These are phyloP conservation scores for Syritta pipiens DNA, from an alignment of 2,888 invertebrate species.

Conservation along the genomic window DNA sequence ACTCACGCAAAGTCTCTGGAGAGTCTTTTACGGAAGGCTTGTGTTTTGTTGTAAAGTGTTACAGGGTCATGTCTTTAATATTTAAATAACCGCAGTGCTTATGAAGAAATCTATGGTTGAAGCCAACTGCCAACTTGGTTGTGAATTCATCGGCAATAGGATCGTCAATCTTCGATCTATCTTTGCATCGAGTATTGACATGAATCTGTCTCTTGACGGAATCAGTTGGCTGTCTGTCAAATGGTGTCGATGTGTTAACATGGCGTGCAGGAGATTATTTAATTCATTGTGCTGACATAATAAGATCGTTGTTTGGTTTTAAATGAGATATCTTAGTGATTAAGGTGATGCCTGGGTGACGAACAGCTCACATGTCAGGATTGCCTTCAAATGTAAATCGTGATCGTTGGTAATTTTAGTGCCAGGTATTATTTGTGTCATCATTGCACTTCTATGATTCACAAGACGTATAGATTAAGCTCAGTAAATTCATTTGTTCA, in stretches of 20 bases:
- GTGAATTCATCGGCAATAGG: not conserved
- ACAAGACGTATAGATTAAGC: too few species aligned
- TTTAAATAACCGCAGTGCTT: not conserved
- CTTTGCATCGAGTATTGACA: not conserved
- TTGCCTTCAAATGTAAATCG: too few species aligned
- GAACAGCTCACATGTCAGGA: too few species aligned
- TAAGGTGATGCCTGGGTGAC: too few species aligned
- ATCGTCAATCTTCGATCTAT: not conserved
- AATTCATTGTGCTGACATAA: conserved; percentile 12
- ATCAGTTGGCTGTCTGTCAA: conserved; percentile 10
- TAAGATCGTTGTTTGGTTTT: conserved; percentile 5
- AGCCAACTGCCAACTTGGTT: not conserved
- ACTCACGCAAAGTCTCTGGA: too few species aligned
- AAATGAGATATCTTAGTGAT: too few species aligned
- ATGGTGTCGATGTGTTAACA: not conserved
- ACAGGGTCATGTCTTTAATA: not conserved
- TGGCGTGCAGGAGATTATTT: conserved; percentile 1
- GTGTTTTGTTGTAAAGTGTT: not conserved
- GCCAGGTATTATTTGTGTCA: too few species aligned
- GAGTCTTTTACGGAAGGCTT: too few species aligned
- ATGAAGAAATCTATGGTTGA: not conserved
- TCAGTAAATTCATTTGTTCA: too few species aligned
- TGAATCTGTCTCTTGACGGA: not conserved
- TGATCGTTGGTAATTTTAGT: too few species aligned
- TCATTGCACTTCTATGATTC: too few species aligned